A percentile compares a stretch with the other conserved stretches of the same genome.
Evolutionary conservation across 2,888 invertebrate genomes (phyloP).

Genomic region (Oscheius myriophilus): DNA sequence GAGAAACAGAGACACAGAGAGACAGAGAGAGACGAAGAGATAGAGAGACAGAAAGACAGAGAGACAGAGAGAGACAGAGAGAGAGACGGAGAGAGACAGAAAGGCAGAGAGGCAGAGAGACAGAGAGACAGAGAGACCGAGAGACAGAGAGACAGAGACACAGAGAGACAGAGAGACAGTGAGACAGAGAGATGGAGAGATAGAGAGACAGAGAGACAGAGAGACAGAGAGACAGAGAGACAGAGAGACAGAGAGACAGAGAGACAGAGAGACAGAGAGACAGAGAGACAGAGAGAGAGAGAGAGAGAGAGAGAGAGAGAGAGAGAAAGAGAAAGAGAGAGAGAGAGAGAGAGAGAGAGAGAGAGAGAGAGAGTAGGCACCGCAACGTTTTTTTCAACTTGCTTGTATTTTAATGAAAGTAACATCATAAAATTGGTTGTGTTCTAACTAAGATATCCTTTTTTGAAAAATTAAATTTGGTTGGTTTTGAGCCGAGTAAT

Average conservation of each 20-base stretch:
- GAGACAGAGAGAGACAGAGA: not conserved
- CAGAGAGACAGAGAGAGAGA: slow-evolving; percentile 8
- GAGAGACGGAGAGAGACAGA: not conserved
- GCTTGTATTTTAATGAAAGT: no score
- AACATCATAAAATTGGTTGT: no score
- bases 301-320: not conserved
- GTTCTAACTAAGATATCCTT: no score
- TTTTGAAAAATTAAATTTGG: no score
- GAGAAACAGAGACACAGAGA: not conserved
- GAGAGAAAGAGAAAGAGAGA: slow-evolving; percentile 12
- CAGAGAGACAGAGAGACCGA: not conserved
- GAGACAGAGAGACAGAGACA: no score
- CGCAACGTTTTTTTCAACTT: no score
- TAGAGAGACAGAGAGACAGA: not conserved
- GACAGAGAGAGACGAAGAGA: no score
- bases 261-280: slow-evolving; percentile 9
- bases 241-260: not conserved
- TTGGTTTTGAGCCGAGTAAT: no score
- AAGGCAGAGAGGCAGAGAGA: not conserved
- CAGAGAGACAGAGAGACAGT: no score
- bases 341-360: slow-evolving; percentile 11
- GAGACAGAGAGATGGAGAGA: no score
- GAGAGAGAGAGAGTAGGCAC: slow-evolving; percentile 15
- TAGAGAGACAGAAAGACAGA: no score
- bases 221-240: slow-evolving; percentile 11